Evolutionary conservation across 2,797 vertebrate species (phyloP).

Genomic region (Premnoplex brunnescens): DNA sequence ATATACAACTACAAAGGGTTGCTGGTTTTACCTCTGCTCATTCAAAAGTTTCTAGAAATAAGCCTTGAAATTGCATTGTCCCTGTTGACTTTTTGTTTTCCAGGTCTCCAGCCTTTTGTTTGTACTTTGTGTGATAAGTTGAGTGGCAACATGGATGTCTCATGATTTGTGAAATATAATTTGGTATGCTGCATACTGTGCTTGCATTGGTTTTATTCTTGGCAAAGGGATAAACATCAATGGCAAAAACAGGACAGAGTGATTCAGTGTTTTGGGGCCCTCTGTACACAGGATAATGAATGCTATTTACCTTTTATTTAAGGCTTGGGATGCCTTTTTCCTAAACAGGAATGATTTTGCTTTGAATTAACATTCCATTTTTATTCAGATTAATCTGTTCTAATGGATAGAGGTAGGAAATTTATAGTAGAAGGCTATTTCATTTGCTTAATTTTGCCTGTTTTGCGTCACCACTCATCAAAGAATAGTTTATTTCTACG

Average conservation of each 20-base stretch:
- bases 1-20: not conserved
- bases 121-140: not conserved
- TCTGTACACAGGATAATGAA: not conserved
- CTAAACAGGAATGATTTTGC: not conserved
- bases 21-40: not conserved
- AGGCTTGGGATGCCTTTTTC: not conserved
- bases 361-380: conserved; percentile 7
- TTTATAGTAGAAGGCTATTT: not conserved
- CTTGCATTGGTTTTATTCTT: not conserved
- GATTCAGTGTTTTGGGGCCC: not conserved
- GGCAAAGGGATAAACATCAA: not conserved
- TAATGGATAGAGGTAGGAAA: not conserved
- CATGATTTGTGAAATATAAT: not conserved
- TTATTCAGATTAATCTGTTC: not conserved
- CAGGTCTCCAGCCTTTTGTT: not conserved
- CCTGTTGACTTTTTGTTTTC: not conserved
- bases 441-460: not conserved
- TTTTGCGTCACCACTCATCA: not conserved
- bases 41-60: not conserved
- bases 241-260: not conserved
- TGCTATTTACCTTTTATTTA: not conserved
- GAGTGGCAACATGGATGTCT: not conserved
- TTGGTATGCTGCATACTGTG: not conserved
- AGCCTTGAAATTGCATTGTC: not conserved
- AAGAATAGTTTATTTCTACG: not conserved